phyloP scores from a whole-genome alignment of 2,888 invertebrate genomes.

The Ceriagrion tenellum region DNA sequence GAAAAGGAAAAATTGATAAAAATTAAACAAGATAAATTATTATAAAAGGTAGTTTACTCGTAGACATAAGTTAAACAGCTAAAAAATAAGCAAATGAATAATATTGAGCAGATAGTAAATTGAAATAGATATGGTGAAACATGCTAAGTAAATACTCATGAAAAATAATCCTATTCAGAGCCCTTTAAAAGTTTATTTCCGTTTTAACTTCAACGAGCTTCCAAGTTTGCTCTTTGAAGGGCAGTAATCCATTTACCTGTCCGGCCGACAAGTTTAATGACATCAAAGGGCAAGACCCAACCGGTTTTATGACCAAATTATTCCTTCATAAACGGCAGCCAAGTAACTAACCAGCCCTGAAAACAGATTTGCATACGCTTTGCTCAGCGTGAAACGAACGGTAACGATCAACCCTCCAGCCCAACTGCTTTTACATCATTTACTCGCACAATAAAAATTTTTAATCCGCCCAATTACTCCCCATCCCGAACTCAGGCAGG shows the following conservation, averaged over 20 bases:
- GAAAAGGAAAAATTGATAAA: no score
- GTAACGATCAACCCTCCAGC: not conserved
- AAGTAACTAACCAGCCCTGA: not conserved
- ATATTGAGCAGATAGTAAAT: no score
- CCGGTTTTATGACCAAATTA: not conserved
- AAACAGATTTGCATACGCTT: slow-evolving; percentile 16
- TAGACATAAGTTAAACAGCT: no score
- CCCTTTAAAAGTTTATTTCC: not conserved
- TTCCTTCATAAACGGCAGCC: not conserved
- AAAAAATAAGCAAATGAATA: no score
- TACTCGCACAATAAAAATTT: not conserved
- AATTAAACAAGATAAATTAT: no score
- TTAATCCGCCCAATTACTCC: not conserved
- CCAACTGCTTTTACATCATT: not conserved
- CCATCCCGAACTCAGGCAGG: not conserved
- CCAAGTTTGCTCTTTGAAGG: not conserved
- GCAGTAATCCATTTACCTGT: not conserved
- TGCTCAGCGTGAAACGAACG: not conserved
- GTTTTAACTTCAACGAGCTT: not conserved
- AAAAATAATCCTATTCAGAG: no score
- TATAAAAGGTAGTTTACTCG: no score
- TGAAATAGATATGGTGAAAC: no score
- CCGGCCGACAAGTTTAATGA: not conserved
- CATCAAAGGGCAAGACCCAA: not conserved
- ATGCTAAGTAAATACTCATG: no score